Conservation (phyloP, 2,888 invertebrate species). For the Sclerodermus sp. region DNA sequence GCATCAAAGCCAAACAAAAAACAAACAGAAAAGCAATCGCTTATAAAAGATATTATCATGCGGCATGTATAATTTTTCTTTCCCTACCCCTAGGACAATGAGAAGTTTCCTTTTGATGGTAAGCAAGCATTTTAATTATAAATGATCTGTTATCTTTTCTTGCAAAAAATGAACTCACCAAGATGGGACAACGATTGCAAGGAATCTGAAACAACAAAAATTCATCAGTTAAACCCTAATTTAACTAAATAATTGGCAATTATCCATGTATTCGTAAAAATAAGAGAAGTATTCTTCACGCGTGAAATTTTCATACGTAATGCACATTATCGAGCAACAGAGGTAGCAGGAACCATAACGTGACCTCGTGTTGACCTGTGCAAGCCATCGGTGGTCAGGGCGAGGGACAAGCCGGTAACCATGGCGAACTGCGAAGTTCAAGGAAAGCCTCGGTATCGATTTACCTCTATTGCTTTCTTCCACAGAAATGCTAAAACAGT, state of each 20-base stretch:
- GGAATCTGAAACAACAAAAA: slow-evolving; percentile 54
- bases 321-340: background rate
- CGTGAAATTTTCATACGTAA: background rate
- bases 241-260: no score
- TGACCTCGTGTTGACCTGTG: no score
- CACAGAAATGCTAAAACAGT: no score
- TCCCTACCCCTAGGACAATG: background rate
- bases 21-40: no score
- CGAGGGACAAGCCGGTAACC: slow-evolving; percentile 9
- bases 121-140: slow-evolving; percentile 6
- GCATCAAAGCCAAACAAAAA: no score
- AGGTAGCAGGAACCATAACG: no score
- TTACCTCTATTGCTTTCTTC: slow-evolving; percentile 13
- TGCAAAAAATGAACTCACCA: slow-evolving; percentile 40
- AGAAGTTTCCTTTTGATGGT: no score
- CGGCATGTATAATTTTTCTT: background rate
- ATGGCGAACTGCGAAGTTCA: slow-evolving; percentile 18
- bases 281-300: slow-evolving; percentile 16
- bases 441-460: slow-evolving; percentile 22
- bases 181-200: slow-evolving; percentile 53
- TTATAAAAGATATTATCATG: no score
- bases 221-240: no score
- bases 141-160: slow-evolving; percentile 1
- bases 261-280: no score
- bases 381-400: no score